Evolutionary conservation across 2,113 vertebrate species (phyloP).

Genomic region (Catagonus wagneri): DNA sequence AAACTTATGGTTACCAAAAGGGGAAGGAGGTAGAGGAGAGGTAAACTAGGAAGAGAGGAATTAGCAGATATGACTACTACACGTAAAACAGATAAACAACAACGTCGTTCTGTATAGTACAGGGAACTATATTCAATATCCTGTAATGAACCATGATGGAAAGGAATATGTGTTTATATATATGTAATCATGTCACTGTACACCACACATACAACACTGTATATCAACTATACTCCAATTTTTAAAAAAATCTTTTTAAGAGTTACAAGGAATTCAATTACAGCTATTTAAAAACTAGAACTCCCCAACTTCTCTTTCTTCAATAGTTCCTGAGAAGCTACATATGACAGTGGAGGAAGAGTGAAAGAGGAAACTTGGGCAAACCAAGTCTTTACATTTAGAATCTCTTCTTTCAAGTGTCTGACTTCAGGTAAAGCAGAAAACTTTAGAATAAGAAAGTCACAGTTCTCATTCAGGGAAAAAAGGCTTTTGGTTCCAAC

Average conservation of each 20-base stretch:
- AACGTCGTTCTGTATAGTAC: not conserved
- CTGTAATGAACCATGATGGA: not conserved
- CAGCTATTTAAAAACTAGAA: not conserved
- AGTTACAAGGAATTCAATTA: not conserved
- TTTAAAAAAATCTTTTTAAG: not conserved
- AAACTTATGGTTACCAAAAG: too few species aligned
- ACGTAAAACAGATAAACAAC: not conserved
- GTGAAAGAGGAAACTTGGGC: not conserved
- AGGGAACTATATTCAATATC: not conserved
- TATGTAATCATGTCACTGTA: not conserved
- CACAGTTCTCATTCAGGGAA: not conserved
- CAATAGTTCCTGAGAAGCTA: not conserved
- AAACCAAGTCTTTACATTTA: conserved; percentile 5
- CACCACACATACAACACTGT: not conserved
- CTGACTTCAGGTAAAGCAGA: not conserved
- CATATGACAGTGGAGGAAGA: not conserved
- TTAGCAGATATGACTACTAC: not conserved
- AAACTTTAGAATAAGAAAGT: not conserved
- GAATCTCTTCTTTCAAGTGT: conserved; percentile 6
- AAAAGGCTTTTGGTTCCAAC: not conserved
- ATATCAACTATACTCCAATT: not conserved
- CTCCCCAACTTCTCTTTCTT: not conserved
- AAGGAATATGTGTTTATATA: not conserved
- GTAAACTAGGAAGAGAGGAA: not conserved
- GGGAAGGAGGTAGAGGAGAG: not conserved